Evolutionary conservation across 2,797 vertebrate genomes (phyloP), one percentile per base, ranked within the genome.

Genomic region (Helarctos malayanus): DNA sequence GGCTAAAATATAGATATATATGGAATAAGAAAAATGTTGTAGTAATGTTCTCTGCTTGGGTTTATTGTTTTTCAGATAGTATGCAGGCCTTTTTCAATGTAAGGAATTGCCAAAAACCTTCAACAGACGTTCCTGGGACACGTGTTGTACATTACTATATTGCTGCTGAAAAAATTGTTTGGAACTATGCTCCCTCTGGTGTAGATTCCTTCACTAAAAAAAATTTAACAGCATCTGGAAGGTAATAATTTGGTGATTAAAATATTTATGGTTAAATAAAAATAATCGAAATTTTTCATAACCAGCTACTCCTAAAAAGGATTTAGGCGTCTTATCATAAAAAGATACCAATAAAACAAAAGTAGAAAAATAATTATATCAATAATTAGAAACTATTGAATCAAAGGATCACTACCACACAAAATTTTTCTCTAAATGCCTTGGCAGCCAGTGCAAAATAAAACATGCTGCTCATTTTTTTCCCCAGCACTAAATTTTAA

Each of bases 61-160:
- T 9, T 76, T 89, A 54, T 23, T 92, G 63, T 93, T 87, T 97
- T 94, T 96, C n/a, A 99, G 99, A 99, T 95, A 99, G 99, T 0
- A 99, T 99, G 99, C 99, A 99, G 96, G 99, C 99, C 15, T 95
- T 99, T 96, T 99, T 99, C 98, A 99, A 99, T 90, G 99, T 99
- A 94, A 98, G 99, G 96, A 99, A 99, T 32, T 99, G 99, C 96
- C 32, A 99, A 98, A 91, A 99, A 98, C 56, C 89, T 65, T 98
- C 98, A 97, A 90, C 18, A 97, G 81, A 54, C 7, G 97, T 1
- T 95, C 98, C 32, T 97, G 98, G 35, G 78, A 98, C 47, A 57
- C 97, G 29, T 7, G 80, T 96, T 91, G 98, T 99, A 91, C 82
- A 99, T 56, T 99, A 99, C 97, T 99, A 99, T 97, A 99, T 99